Base-by-base conservation (phyloP, 2,888 invertebrate species). In the Hirtodrosophila duncani region DNA sequence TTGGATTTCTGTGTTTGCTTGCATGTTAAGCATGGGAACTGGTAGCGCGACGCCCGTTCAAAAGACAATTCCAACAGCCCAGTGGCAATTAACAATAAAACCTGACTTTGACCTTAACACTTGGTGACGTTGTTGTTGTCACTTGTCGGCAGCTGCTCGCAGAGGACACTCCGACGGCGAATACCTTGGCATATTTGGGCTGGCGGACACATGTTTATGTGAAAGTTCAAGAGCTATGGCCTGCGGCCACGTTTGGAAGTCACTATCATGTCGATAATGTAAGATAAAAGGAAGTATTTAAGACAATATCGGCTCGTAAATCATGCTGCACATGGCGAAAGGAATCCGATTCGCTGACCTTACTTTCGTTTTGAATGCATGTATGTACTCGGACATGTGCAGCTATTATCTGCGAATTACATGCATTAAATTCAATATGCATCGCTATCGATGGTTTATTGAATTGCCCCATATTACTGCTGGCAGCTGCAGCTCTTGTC, bases 91-190 rank as follows among this genome's bases (percentile, higher is more conserved):
- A 77, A 63, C 65, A 64, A 63, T 57, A 44, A 64, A 69, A 78
- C 81, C 67, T 81, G 84, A 82, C 83, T 84, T 81, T 77, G 77
- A 77, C 77, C 77, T 77, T 77, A 79, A 77, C 77, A 81, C 75
- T 70, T 57, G 57, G 24, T 39, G 31, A 52, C 53, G 45, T 2
- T 23, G 56, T 17, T 26, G 7, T 3, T 34, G 55, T 39, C 14
- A 23, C 8, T 1, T 36, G 33, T 20, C 14, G 60, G 42, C 64
- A 66, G 34, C 37, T 48, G 46, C 49, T 50, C 53, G 53, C 18
- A n/a, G 29, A 14, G 8, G 3, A 13, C 10, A 13, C 13, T 14
- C 16, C 8, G 17, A 8, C 23, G 26, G 11, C 16, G 23, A 17
- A 31, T 51, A 56, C 72, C 64, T 62, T 79, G 71, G 60, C 79